These are phyloP conservation scores for Onychomys torridus DNA, from an alignment of 2,797 vertebrate genomes.

Conservation along the genomic window DNA sequence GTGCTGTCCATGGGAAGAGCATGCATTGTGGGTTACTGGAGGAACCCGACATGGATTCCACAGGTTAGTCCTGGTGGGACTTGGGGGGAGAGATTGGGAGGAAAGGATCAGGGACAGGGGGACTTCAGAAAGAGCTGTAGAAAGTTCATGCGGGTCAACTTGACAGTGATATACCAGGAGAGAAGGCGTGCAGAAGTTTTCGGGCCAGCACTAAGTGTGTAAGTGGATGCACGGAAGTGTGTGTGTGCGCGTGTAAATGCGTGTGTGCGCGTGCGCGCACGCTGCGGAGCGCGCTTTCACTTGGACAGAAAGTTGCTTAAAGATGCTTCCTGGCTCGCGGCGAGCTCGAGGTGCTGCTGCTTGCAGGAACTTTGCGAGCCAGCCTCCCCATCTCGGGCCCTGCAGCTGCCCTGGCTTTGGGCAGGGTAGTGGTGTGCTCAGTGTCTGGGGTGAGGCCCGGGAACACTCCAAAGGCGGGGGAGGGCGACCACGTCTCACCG, in stretches of 20 bases:
- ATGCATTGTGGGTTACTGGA: slow-evolving; percentile 99
- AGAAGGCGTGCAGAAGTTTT: slow-evolving; percentile 46
- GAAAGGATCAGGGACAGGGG: slow-evolving; percentile 3
- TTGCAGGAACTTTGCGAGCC: slow-evolving; percentile 59
- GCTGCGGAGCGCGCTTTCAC: slow-evolving; percentile 61
- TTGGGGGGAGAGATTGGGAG: slow-evolving; percentile 27
- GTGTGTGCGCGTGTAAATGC: not conserved
- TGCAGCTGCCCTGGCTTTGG: not conserved
- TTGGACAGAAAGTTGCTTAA: slow-evolving; percentile 72
- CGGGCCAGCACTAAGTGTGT: not conserved
- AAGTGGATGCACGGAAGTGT: not conserved
- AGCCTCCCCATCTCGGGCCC: not conserved
- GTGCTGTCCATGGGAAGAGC: slow-evolving; percentile 98
- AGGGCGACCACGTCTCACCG: not conserved
- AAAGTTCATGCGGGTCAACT: slow-evolving; percentile 78
- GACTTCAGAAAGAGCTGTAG: slow-evolving; percentile 68
- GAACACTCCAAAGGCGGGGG: slow-evolving; percentile 56
- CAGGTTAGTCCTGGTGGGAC: slow-evolving; percentile 93
- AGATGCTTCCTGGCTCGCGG: slow-evolving; percentile 66
- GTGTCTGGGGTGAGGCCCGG: not conserved
- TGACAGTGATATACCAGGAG: slow-evolving; percentile 81
- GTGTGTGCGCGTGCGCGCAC: not conserved
- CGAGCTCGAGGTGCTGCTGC: slow-evolving; percentile 66
- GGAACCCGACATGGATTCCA: slow-evolving; percentile 99
- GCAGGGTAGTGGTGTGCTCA: not conserved